A percentile compares a stretch with the other conserved stretches of the same genome.
Evolutionary conservation across 2,888 invertebrate genomes (phyloP).

Genomic region (Parasteatoda lunata): DNA sequence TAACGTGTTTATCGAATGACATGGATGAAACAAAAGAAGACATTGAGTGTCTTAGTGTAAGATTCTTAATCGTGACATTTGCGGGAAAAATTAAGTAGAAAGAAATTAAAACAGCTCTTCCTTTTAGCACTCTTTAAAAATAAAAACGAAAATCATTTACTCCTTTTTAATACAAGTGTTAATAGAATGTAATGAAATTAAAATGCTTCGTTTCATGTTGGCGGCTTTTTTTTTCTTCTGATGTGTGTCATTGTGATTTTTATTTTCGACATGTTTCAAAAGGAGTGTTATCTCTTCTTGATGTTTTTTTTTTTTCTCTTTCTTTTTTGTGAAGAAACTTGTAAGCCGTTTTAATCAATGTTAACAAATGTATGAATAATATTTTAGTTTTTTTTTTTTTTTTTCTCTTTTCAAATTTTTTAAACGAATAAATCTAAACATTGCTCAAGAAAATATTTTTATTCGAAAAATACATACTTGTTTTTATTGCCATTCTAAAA

Average conservation of each 20-base stretch:
- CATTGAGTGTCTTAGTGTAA: slow-evolving; percentile 46
- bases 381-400: no score
- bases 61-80: slow-evolving; percentile 39
- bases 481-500: no score
- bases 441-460: no score
- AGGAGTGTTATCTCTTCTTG: slow-evolving; percentile 1
- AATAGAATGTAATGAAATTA: slow-evolving; percentile 65
- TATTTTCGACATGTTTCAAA: neutral
- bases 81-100: slow-evolving; percentile 11
- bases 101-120: slow-evolving; percentile 18
- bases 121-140: slow-evolving; percentile 19
- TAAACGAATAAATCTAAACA: no score
- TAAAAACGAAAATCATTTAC: slow-evolving; percentile 49
- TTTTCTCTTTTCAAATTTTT: no score
- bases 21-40: slow-evolving; percentile 62
- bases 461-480: no score
- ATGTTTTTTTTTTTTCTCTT: no score
- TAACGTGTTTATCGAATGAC: slow-evolving; percentile 65
- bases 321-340: no score
- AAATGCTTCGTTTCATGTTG: slow-evolving; percentile 21
- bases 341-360: no score
- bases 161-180: slow-evolving; percentile 49
- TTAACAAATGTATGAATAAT: no score
- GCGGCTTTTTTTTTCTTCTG: neutral
- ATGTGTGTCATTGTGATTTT: neutral